These are phyloP conservation scores for Altica lythri DNA, from an alignment of 2,888 invertebrate genomes.

Conservation along the genomic window DNA sequence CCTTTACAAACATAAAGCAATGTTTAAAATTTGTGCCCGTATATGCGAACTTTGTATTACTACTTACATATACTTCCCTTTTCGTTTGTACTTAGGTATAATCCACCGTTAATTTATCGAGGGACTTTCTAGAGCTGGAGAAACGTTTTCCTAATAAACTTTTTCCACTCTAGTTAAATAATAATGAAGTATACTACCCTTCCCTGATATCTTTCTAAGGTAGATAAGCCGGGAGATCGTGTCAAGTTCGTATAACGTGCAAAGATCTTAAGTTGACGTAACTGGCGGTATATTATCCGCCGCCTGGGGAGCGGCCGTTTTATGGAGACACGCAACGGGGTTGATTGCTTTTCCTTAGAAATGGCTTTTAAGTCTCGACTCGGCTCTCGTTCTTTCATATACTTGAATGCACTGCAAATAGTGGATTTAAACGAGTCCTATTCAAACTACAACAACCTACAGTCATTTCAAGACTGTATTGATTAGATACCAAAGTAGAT, in stretches of 20 bases:
- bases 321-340: slow-evolving; percentile 58
- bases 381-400: neutral
- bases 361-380: slow-evolving; percentile 17
- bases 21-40: too few relatives aligned
- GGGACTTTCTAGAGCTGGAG: too few relatives aligned
- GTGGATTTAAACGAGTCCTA: neutral
- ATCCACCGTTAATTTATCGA: too few relatives aligned
- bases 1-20: too few relatives aligned
- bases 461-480: too few relatives aligned
- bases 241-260: slow-evolving; percentile 29
- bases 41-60: too few relatives aligned
- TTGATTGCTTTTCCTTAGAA: slow-evolving; percentile 53
- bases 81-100: too few relatives aligned
- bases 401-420: neutral
- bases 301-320: slow-evolving; percentile 46
- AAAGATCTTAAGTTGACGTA: slow-evolving; percentile 39
- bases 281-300: slow-evolving; percentile 41
- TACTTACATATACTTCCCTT: too few relatives aligned
- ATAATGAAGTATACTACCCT: slow-evolving; percentile 14
- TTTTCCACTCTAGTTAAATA: slow-evolving; percentile 10
- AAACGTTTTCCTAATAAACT: too few relatives aligned
- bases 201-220: slow-evolving; percentile 6
- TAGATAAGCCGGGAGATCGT: slow-evolving; percentile 22
- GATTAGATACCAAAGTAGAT: too few relatives aligned
- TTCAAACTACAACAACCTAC: too few relatives aligned